phyloP scores from a whole-genome alignment of 2,888 invertebrate genomes.

The Spilarctia lutea region DNA sequence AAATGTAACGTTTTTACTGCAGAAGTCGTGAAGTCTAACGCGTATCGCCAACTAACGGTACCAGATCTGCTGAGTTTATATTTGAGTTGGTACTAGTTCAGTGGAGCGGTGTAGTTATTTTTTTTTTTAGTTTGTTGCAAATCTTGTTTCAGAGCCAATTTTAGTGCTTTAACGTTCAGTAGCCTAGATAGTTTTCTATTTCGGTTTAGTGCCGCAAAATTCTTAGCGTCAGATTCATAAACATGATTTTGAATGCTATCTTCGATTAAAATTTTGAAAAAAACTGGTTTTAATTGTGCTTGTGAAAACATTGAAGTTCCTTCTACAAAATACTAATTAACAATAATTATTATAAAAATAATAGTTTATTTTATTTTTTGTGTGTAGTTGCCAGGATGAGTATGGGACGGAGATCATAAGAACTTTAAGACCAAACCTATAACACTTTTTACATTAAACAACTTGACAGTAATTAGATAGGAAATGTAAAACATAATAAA shows the following conservation, averaged over 20 bases:
- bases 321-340: neutral
- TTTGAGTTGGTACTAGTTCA: slow-evolving; percentile 65
- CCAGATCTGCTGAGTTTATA: slow-evolving; percentile 63
- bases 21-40: slow-evolving; percentile 55
- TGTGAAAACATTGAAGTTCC: neutral
- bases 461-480: too few relatives aligned
- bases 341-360: too few relatives aligned
- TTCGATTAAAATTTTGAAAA: neutral
- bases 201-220: neutral
- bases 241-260: slow-evolving; percentile 1
- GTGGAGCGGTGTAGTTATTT: slow-evolving; percentile 45
- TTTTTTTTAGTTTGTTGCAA: slow-evolving; percentile 56
- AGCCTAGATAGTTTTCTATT: slow-evolving; percentile 37
- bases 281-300: too few relatives aligned
- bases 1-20: neutral
- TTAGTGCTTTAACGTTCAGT: slow-evolving; percentile 43
- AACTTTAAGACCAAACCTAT: too few relatives aligned
- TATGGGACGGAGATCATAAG: too few relatives aligned
- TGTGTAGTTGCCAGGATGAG: too few relatives aligned
- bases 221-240: slow-evolving; percentile 3
- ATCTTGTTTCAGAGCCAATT: slow-evolving; percentile 37
- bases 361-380: too few relatives aligned
- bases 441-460: too few relatives aligned
- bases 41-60: slow-evolving; percentile 65
- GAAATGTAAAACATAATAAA: too few relatives aligned